These are phyloP conservation scores for Diaprepes abbreviatus DNA, from an alignment of 2,888 invertebrate species.

Conservation along the genomic window DNA sequence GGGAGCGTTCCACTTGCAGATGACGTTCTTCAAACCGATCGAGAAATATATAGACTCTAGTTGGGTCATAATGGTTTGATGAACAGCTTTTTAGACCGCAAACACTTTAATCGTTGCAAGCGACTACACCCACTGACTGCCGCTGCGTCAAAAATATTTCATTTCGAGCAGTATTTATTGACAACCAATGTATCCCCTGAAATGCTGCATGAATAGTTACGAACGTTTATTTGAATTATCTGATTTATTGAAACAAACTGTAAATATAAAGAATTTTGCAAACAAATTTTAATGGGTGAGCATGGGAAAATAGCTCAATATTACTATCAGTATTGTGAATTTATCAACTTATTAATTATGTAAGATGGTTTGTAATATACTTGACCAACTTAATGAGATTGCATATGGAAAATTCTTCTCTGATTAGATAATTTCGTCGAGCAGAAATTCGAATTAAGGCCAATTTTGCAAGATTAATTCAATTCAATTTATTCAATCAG, in stretches of 20 bases:
- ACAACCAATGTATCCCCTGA: background rate
- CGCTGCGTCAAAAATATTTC: slow-evolving; percentile 28
- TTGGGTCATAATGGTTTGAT: no score
- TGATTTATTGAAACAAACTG: slow-evolving; percentile 1
- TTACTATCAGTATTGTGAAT: slow-evolving; percentile 36
- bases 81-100: slow-evolving; percentile 49
- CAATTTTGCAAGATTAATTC: no score
- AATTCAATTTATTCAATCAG: no score
- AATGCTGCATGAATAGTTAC: slow-evolving; percentile 13
- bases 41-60: no score
- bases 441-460: no score
- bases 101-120: slow-evolving; percentile 50
- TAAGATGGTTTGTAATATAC: no score
- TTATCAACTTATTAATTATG: no score
- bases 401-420: no score
- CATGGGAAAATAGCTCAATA: slow-evolving; percentile 29
- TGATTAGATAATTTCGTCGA: no score
- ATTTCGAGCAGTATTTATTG: slow-evolving; percentile 28
- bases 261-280: slow-evolving; percentile 37
- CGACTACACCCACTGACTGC: slow-evolving; percentile 23
- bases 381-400: no score
- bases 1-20: no score
- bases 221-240: slow-evolving; percentile 6
- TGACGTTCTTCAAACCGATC: no score
- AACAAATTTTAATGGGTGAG: slow-evolving; percentile 43